phyloP scores from a whole-genome alignment of 2,888 invertebrate genomes.

The Eupithecia inturbata region DNA sequence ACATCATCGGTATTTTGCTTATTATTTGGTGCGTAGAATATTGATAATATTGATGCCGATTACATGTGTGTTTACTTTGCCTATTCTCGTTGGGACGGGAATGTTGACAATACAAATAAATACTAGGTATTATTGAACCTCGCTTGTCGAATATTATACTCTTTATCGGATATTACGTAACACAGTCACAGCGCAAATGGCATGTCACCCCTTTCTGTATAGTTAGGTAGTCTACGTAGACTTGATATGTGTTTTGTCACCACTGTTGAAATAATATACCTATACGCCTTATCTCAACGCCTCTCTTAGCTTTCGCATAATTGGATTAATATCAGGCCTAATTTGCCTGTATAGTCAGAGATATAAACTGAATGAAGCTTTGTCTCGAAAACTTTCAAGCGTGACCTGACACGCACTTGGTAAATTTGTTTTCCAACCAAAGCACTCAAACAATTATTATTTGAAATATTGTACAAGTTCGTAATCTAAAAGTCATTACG shows the following conservation, averaged over 20 bases:
- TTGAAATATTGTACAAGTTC: slow-evolving; percentile 19
- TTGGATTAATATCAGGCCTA: background rate
- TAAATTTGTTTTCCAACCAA: slow-evolving; percentile 15
- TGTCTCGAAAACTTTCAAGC: slow-evolving; percentile 8
- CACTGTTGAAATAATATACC: background rate
- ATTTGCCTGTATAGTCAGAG: slow-evolving; percentile 15
- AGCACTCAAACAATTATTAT: slow-evolving; percentile 13
- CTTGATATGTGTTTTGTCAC: background rate
- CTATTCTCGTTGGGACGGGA: background rate
- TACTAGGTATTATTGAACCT: background rate
- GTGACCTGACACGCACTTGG: slow-evolving; percentile 16
- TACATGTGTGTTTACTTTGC: background rate
- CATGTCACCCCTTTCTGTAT: background rate
- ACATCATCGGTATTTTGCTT: slow-evolving; percentile 5
- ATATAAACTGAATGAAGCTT: slow-evolving; percentile 10
- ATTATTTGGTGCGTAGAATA: background rate
- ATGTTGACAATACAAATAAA: background rate
- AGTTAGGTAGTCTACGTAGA: background rate
- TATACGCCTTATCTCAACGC: background rate
- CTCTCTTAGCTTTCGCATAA: slow-evolving; percentile 4
- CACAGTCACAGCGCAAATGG: background rate
- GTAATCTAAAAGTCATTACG: slow-evolving; percentile 17
- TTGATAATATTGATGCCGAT: background rate
- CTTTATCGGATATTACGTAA: background rate
- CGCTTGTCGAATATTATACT: background rate